Evolutionary conservation across 2,888 invertebrate species (phyloP).

Genomic region (Halocaridina rubra): DNA sequence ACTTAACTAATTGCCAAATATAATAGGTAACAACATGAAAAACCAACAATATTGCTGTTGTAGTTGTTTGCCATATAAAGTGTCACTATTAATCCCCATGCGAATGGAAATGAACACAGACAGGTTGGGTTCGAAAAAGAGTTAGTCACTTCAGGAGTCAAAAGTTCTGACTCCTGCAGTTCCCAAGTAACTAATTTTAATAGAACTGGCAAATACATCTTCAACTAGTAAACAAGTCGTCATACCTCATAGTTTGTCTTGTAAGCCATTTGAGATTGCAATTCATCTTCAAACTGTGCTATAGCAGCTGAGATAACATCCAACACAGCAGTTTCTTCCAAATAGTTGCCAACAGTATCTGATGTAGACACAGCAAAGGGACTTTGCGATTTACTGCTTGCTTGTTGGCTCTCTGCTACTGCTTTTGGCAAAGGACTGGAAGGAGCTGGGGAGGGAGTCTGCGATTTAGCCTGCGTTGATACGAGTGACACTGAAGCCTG

Average conservation of each 20-base stretch:
- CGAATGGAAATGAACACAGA: no score
- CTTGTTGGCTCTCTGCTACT: background rate
- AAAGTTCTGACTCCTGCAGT: no score
- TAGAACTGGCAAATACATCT: background rate
- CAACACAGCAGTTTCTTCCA: background rate
- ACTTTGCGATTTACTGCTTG: constrained; percentile 1
- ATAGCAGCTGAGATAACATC: constrained; percentile 2
- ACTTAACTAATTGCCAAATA: no score
- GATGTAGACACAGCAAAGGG: background rate
- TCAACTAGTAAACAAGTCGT: background rate
- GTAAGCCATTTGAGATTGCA: background rate
- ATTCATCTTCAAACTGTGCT: constrained; percentile 27
- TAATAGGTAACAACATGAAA: no score
- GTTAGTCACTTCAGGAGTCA: no score
- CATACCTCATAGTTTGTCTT: background rate
- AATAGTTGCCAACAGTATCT: background rate
- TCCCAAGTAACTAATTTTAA: no score
- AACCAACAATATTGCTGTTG: no score
- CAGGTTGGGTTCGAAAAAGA: no score
- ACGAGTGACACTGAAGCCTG: background rate
- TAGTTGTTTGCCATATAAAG: no score
- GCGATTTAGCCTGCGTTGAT: background rate
- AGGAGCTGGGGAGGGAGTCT: background rate
- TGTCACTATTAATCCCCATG: no score
- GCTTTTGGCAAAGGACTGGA: background rate